Base-by-base conservation (phyloP, 2,113 vertebrate genomes). In the Triplophysa dalaica region DNA sequence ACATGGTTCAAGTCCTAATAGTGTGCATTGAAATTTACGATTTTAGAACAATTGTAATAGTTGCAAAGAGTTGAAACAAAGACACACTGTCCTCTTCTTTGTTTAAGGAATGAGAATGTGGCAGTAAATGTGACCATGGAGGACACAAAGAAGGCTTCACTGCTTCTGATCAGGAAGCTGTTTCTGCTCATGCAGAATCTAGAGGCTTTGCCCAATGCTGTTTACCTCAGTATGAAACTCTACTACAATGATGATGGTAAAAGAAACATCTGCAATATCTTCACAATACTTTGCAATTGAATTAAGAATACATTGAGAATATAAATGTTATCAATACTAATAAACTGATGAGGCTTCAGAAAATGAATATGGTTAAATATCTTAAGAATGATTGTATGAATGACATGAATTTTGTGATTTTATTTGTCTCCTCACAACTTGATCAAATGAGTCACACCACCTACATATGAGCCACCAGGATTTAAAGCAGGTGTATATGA, bases 191-290 rank as follows among this genome's bases (percentile, higher is more conserved):
- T 98, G 94, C 96, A 98, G 85, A 97, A 95, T 87, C 89, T 98
- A 67, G 90, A 92, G 1, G 85, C 90, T 0, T 90, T 98, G 22
- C 96, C 97, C 21, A 90, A 81, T 62, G 89, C 95, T 0, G 93
- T 98, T 82, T 95, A 91, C 88, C 87, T 98, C 81, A 95, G 93
- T 29, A 98, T 98, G 96, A 98, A 97, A 78, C 95, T 99, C 6
- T 97, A 96, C 45, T 99, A 99, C 82, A 98, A 97, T 0, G 96
- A 99, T 21, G 94, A 96, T 89, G 90, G 96, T 98, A 90, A 85
- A 86, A 72, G 5, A 65, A 56, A 78, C 61, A 79, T 76, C 48
- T 21, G 19, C 50, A 17, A 33, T 60, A 38, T 8, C n/a, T 21
- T 58, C n/a, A n/a, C 7, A 9, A 21, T 21, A 58, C 6, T 7